These are phyloP conservation scores for Drosophila dives DNA, from an alignment of 2,888 invertebrate species.

Conservation along the genomic window DNA sequence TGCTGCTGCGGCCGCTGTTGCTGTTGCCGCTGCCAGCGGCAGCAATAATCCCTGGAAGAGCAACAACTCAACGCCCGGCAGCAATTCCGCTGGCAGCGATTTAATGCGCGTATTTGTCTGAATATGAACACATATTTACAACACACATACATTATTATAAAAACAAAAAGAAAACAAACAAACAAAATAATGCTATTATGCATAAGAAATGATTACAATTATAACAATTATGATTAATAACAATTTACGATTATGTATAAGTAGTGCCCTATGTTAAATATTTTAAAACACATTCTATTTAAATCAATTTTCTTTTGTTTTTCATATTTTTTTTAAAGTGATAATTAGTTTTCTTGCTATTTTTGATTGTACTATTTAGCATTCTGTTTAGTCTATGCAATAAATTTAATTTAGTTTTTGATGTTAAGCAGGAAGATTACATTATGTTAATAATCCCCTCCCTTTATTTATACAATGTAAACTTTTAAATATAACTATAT, in stretches of 20 bases:
- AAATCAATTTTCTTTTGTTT: slow-evolving; percentile 56
- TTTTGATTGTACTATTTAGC: slow-evolving; percentile 64
- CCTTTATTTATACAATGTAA: slow-evolving; percentile 67
- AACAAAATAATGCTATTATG: slow-evolving; percentile 23
- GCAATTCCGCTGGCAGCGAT: slow-evolving; percentile 64
- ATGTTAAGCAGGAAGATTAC: slow-evolving; percentile 41
- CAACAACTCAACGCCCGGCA: slow-evolving; percentile 65
- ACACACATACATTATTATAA: slow-evolving; percentile 4
- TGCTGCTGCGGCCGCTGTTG: slow-evolving; percentile 37
- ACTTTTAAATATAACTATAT: slow-evolving; percentile 61
- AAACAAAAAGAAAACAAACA: slow-evolving; percentile 11
- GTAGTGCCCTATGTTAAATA: slow-evolving; percentile 53
- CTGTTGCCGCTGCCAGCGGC: slow-evolving; percentile 29
- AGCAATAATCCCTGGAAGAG: slow-evolving; percentile 69
- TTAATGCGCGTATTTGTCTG: slow-evolving; percentile 79
- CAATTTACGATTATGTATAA: slow-evolving; percentile 32
- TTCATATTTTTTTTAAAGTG: slow-evolving; percentile 64
- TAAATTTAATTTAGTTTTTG: slow-evolving; percentile 64
- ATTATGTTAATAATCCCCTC: slow-evolving; percentile 50
- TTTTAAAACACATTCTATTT: slow-evolving; percentile 51
- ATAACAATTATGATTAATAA: slow-evolving; percentile 19
- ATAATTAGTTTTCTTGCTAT: slow-evolving; percentile 70
- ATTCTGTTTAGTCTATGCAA: slow-evolving; percentile 63
- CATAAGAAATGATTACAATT: slow-evolving; percentile 29
- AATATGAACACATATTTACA: slow-evolving; percentile 29